Evolutionary conservation across 2,888 invertebrate species (phyloP), one percentile per base, ranked within the genome.

Genomic region (Thysanoteuthis rhombus): DNA sequence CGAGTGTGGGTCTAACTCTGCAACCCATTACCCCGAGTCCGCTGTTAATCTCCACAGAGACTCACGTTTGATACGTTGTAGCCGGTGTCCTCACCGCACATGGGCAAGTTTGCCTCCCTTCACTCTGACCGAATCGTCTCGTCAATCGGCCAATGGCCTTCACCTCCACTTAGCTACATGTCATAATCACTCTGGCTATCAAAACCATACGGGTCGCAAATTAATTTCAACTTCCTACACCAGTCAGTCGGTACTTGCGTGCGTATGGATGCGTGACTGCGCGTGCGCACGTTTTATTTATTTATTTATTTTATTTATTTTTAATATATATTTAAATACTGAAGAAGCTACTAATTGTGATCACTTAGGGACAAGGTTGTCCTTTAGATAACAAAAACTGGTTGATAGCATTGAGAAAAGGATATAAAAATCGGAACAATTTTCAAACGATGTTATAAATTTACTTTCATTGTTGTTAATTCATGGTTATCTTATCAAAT

Each of bases 131-230:
- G 36, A n/a, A 16, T 36, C 75, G 36, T 75, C 75, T 22, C 19
- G 22, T 47, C 47, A 16, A 16, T 22, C 47, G 22, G 4, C 22
- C 22, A 16, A 16, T 6, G 5, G 52, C 22, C 52, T 25, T n/a
- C n/a, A 25, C 25, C 8, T n/a, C 75, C 75, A 75, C 75, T 75
- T 75, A 75, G 75, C n/a, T 75, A 16, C 75, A 75, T 75, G 75
- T 75, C 75, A 75, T 75, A 75, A 75, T 75, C 75, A 75, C 75
- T n/a, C n/a, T 16, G n/a, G 12, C 75, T 75, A 75, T 75, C 75
- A 75, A 75, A 75, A 75, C n/a, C 75, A 75, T 75, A 75, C 75
- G 75, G 75, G 75, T 75, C n/a, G 75, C 75, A 75, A 75, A 75
- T 75, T 75, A 75, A 75, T 75, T 75, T 75, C n/a, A 75, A 75